Conservation (phyloP, 2,888 invertebrate species). For the Chelonus formosanus region DNA sequence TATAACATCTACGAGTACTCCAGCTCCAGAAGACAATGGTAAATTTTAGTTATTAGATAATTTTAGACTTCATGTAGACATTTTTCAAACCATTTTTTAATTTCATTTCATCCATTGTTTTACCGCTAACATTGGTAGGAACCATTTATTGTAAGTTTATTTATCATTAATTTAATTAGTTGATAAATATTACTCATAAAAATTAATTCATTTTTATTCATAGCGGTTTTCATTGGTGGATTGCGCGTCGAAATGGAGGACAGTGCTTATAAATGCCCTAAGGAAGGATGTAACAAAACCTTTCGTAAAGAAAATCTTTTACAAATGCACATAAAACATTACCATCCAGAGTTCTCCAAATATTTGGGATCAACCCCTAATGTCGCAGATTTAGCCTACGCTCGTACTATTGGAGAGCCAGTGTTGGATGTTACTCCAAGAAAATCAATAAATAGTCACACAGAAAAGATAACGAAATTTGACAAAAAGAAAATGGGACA, state of each 20-base stretch:
- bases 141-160: conserved; percentile 54
- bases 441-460: conserved; percentile 57
- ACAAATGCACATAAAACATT: conserved; percentile 94
- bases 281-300: conserved; percentile 85
- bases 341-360: conserved; percentile 83
- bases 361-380: conserved; percentile 84
- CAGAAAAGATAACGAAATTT: conserved; percentile 64
- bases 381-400: conserved; percentile 85
- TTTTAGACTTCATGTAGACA: no score
- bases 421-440: conserved; percentile 65
- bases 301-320: conserved; percentile 91
- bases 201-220: conserved; percentile 70
- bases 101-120: conserved; percentile 21
- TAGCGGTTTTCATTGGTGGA: conserved; percentile 61
- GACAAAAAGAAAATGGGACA: conserved; percentile 47
- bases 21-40: conserved; percentile 26
- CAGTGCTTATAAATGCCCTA: conserved; percentile 76
- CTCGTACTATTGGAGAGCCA: conserved; percentile 76
- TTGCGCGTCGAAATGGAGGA: conserved; percentile 74
- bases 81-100: conserved; percentile 25
- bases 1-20: conserved; percentile 37
- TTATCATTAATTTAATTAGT: conserved; percentile 22
- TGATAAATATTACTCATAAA: conserved; percentile 10
- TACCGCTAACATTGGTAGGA: conserved; percentile 43
- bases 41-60: no score